Base-by-base conservation (phyloP, 2,797 vertebrate species). In the Anomalospiza imberbis region DNA sequence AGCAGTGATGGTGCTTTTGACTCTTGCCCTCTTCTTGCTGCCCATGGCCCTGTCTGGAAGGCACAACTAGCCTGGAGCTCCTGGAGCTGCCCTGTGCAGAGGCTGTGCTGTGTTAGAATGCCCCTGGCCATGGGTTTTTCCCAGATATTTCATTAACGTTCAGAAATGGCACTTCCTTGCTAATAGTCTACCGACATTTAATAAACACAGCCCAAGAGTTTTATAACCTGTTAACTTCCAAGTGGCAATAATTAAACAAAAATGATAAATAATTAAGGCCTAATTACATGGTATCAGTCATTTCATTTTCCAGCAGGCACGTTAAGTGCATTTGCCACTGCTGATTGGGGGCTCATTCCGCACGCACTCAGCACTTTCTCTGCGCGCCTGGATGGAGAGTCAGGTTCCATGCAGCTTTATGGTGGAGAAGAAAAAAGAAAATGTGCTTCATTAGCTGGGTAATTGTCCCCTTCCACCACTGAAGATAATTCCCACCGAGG, bases 251-350 rank as follows among this genome's bases (percentile, higher is more conserved):
- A 98, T 98, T 98, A 98, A 98, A 97, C 96, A 98, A 97, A 98
- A 98, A 98, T 97, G 97, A 98, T 98, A 98, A 98, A 98, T 98
- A 98, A 98, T 98, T 98, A 98, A 98, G 96, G 92, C 50, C 96
- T 98, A 98, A 98, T 98, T 98, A 97, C 95, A 97, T 93, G 93
- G 94, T 97, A 98, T 98, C 96, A 96, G 96, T 97, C 97, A 97
- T 97, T 98, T 97, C 95, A 97, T 97, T 98, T 98, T 97, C 93
- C 92, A 96, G 96, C 82, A 89, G 73, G 77, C 81, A 72, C 10
- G 29, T 89, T 95, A 88, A 94, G 93, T 92, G 91, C 87, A 16
- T 97, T 95, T 94, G 93, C 96, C 96, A 94, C 88, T 96, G 19
- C 92, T 63, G 78, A 93, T 79, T 47, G 17, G 91, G 91, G 77